phyloP scores from a whole-genome alignment of 2,797 vertebrate genomes.

The Lacerta agilis region DNA sequence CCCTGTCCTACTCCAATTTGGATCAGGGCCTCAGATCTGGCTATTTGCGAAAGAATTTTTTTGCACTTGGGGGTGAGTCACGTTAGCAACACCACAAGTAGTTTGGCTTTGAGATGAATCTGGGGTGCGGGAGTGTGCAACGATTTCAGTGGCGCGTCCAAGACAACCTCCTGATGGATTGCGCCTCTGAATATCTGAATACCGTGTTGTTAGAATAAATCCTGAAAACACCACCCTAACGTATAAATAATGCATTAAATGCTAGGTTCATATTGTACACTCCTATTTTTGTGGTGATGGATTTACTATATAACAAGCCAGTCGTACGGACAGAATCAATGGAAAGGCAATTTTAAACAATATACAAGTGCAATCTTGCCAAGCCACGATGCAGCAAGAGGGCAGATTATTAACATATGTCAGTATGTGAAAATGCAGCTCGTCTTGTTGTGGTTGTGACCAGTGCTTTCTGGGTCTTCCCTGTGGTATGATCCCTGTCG shows the following conservation, averaged over 20 bases:
- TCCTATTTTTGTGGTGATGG: constrained; percentile 13
- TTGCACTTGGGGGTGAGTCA: neutral
- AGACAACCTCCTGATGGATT: neutral
- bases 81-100: neutral
- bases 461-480: constrained; percentile 8
- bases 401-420: constrained; percentile 19
- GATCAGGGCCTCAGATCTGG: no score
- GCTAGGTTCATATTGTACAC: neutral
- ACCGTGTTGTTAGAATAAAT: neutral
- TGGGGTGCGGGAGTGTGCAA: neutral
- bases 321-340: constrained; percentile 1
- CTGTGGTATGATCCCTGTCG: constrained; percentile 17
- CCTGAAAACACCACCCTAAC: neutral
- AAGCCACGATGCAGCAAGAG: constrained; percentile 11
- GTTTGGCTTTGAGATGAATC: neutral
- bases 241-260: constrained; percentile 7
- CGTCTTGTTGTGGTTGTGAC: constrained; percentile 19
- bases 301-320: constrained; percentile 4
- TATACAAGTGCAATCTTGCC: neutral
- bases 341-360: constrained; percentile 34
- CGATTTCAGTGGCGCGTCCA: neutral
- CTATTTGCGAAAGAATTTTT: neutral
- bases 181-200: neutral
- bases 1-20: no score
- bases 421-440: neutral